Evolutionary conservation across 1,140 invertebrate genomes (phyloP), one percentile per base, ranked within the genome.

Genomic region (Belonocnema kinseyi): DNA sequence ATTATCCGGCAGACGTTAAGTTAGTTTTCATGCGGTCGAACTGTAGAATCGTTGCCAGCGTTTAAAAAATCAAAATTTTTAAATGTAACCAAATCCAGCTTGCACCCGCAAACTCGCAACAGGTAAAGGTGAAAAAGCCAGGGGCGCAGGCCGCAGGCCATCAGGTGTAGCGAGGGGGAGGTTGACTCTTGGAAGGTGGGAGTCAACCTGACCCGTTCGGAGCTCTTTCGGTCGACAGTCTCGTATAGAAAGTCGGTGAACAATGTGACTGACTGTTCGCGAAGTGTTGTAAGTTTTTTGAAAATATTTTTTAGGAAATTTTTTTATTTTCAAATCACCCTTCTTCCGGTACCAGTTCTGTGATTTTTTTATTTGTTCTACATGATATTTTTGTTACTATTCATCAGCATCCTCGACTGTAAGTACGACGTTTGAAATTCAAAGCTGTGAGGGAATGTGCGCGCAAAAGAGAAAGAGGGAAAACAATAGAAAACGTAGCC

Each of bases 201-300:
- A 88, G 87, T 86, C 83, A 76, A 87, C 82, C 86, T 84, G 85
- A 88, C 80, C 80, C 77, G 79, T 80, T 26, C 73, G 74, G 79
- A 82, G 80, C 77, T 82, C 82, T 82, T 79, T 84, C 85, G 79
- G 85, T 86, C 84, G 81, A 85, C 87, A 89, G 87, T 89, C 84
- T 81, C 77, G 78, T 82, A 82, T 81, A 82, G 83, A 81, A 85
- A 87, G 81, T 85, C 86, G 80, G 81, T 80, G 76, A 58, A 75
- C 76, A 56, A 74, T 46, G 76, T 74, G 77, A 75, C 76, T 54
- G 75, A 75, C 76, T 51, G 40, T 61, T 81, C 74, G 50, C 21
- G 73, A 54, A 74, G 53, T 26, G 50, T 14, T 50, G 40, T 66
- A 61, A 50, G 46, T 50, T 56, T 40, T 19, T 7, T 19, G n/a